Conservation (phyloP, 2,888 invertebrate species). For the Melinaea menophilus region DNA sequence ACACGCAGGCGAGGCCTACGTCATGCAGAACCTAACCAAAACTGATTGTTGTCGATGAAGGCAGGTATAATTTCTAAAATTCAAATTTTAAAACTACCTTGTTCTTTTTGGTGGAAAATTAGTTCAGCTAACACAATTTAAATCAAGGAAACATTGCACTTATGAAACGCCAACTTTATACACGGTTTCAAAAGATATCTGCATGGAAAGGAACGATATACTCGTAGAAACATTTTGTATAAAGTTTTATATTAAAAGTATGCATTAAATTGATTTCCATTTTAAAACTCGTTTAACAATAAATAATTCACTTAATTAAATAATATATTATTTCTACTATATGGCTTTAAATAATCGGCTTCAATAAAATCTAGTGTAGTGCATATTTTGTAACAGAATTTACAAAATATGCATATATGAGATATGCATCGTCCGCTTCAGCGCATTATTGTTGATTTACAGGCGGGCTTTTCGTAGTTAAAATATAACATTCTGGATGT, state of each 20-base stretch:
- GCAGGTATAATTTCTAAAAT: conserved; percentile 57
- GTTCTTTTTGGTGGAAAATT: background rate
- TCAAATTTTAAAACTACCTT: background rate
- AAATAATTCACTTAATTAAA: too few species aligned
- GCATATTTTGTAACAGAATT: too few species aligned
- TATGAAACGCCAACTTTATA: too few species aligned
- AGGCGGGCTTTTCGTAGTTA: background rate
- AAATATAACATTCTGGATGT: background rate
- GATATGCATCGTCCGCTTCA: background rate
- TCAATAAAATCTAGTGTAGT: background rate
- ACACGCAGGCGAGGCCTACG: conserved; percentile 91
- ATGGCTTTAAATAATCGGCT: too few species aligned
- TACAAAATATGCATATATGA: background rate
- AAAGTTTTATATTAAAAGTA: too few species aligned
- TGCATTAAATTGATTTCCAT: too few species aligned
- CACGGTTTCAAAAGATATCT: too few species aligned
- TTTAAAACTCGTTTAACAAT: too few species aligned
- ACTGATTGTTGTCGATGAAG: conserved; percentile 90
- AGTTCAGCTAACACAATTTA: background rate
- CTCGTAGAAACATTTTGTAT: too few species aligned
- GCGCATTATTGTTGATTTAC: background rate
- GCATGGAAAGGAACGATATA: too few species aligned
- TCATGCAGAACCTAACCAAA: conserved; percentile 90
- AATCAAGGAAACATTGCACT: too few species aligned
- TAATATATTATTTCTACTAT: too few species aligned